Evolutionary conservation across 2,888 invertebrate genomes (phyloP).

Genomic region (Xestobium rufovillosum): DNA sequence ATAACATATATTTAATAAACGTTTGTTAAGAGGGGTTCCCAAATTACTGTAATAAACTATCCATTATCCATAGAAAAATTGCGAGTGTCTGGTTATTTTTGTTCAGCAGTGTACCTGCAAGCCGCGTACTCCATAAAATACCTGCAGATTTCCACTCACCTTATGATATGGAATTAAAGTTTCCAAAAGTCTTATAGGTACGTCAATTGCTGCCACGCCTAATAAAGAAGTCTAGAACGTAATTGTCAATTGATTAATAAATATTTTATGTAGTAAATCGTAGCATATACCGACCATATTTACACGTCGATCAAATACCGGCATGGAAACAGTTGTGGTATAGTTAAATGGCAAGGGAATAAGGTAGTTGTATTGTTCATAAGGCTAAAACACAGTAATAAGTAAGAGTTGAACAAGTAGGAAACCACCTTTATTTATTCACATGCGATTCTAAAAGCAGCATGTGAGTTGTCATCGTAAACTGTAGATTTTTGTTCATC

Average conservation of each 20-base stretch:
- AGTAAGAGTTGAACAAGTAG: background rate
- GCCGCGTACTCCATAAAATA: no score
- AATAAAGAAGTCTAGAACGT: slow-evolving; percentile 72
- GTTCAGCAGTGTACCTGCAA: no score
- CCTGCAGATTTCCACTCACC: no score
- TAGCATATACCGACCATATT: slow-evolving; percentile 60
- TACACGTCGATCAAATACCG: slow-evolving; percentile 78
- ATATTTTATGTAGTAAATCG: no score
- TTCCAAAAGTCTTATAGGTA: slow-evolving; percentile 83
- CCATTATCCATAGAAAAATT: no score
- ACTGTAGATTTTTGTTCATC: slow-evolving; percentile 21
- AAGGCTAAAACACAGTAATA: slow-evolving; percentile 24
- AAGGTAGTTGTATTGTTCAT: slow-evolving; percentile 47
- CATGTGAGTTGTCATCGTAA: slow-evolving; percentile 27
- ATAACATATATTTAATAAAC: no score
- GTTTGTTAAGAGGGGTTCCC: no score
- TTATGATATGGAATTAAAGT: slow-evolving; percentile 79
- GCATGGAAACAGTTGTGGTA: slow-evolving; percentile 89
- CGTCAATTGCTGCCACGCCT: slow-evolving; percentile 95
- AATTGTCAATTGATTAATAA: background rate
- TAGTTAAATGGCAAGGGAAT: slow-evolving; percentile 59
- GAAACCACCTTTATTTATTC: slow-evolving; percentile 17
- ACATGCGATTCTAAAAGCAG: slow-evolving; percentile 30
- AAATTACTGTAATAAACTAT: no score
- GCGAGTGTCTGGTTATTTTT: no score